These are phyloP conservation scores for Distichodus sexfasciatus DNA, from an alignment of 2,797 vertebrate species.

Conservation along the genomic window DNA sequence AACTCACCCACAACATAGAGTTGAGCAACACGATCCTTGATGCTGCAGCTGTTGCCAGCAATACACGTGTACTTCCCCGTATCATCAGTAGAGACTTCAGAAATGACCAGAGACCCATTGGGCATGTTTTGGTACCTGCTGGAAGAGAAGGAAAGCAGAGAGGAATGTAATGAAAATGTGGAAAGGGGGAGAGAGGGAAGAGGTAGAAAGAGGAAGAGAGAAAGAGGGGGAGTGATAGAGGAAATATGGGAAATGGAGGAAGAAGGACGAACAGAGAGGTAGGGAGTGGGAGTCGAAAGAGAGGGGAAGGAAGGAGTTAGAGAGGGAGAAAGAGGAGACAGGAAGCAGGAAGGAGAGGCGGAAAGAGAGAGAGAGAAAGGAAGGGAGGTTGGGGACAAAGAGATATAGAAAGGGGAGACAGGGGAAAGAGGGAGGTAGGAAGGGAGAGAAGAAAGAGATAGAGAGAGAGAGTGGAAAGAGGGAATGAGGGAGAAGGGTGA, in stretches of 20 bases:
- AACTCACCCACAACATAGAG: slow-evolving; percentile 92
- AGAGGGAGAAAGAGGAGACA: no score
- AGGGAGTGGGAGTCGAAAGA: neutral
- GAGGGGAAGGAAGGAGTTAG: neutral
- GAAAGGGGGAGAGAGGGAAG: neutral
- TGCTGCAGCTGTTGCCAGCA: slow-evolving; percentile 94
- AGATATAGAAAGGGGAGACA: no score
- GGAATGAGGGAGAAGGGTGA: no score
- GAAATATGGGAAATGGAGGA: neutral
- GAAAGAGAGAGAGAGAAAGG: no score
- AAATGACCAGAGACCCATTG: slow-evolving; percentile 90
- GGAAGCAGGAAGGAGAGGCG: no score
- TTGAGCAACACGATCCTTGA: slow-evolving; percentile 83
- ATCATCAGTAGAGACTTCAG: slow-evolving; percentile 86
- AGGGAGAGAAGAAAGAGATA: no score
- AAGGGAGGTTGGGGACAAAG: no score
- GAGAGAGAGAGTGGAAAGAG: no score
- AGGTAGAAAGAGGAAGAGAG: neutral
- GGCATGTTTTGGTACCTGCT: slow-evolving; percentile 91
- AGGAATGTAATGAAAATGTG: no score
- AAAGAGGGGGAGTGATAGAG: neutral
- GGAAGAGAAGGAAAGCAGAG: neutral
- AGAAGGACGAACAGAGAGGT: no score
- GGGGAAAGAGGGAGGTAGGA: no score
- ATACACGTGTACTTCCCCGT: slow-evolving; percentile 93